A percentile compares a stretch with the other conserved stretches of the same genome.
These are phyloP conservation scores for Apostichopus parvimensis DNA, from an alignment of 35 echinoderm and acorn worm genomes.

Conservation along the genomic window DNA sequence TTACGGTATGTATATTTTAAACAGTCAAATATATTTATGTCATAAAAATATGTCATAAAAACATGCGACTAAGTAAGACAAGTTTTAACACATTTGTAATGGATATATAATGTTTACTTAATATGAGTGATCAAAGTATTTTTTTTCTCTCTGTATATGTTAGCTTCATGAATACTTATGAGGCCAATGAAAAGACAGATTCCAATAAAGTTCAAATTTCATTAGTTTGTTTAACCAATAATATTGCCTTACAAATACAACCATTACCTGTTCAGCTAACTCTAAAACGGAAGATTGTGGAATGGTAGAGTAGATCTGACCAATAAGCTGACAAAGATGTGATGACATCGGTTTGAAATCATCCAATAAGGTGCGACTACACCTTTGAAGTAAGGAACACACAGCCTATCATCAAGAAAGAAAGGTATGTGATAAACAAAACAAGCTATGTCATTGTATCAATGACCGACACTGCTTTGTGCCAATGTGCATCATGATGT, in stretches of 20 bases:
- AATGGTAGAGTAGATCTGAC: conserved; percentile 88
- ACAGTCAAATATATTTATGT: neutral
- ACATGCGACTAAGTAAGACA: no score
- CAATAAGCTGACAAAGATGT: conserved; percentile 76
- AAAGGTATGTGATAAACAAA: neutral
- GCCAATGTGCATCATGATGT: no score
- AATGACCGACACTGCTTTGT: no score
- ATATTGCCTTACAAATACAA: neutral
- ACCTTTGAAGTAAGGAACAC: conserved; percentile 84
- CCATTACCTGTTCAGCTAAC: conserved; percentile 81
- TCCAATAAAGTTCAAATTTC: neutral
- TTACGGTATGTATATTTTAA: no score
- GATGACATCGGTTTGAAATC: conserved; percentile 83
- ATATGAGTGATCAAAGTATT: neutral
- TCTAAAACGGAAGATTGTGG: conserved; percentile 90
- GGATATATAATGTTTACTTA: neutral
- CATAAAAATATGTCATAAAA: no score
- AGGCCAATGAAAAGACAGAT: neutral
- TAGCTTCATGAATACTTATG: neutral
- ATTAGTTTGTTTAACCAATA: neutral
- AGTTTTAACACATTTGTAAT: no score
- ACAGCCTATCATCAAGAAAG: conserved; percentile 67
- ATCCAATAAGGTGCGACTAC: conserved; percentile 79
- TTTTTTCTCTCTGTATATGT: neutral
- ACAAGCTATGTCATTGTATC: neutral